Conservation (phyloP, 2,888 invertebrate species). For the Dioctria linearis region DNA sequence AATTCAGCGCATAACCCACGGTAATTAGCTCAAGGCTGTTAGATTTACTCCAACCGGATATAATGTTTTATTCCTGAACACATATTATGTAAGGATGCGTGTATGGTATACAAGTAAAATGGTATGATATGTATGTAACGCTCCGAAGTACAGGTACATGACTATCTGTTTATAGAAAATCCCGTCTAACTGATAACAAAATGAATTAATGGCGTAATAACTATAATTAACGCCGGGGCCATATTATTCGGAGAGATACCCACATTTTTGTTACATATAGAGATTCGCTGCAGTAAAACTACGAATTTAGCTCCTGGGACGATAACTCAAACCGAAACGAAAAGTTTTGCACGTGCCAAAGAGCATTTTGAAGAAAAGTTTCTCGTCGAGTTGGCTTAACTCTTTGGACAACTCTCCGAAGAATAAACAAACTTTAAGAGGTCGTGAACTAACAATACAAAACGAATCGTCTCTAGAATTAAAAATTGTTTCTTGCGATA, state of each 20-base stretch:
- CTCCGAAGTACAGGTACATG: too few relatives aligned
- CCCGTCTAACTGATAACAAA: neutral
- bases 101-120: too few relatives aligned
- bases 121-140: too few relatives aligned
- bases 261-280: conserved; percentile 33
- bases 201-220: conserved; percentile 19
- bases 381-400: conserved; percentile 34
- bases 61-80: too few relatives aligned
- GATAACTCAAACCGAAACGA: conserved; percentile 49
- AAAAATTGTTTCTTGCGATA: conserved; percentile 42
- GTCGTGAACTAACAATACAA: too few relatives aligned
- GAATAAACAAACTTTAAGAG: conserved; percentile 52
- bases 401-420: conserved; percentile 44
- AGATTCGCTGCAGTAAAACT: conserved; percentile 25
- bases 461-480: conserved; percentile 48
- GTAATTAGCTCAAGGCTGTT: too few relatives aligned
- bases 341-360: conserved; percentile 53
- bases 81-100: too few relatives aligned
- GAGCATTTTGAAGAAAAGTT: conserved; percentile 49
- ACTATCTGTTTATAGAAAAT: conserved; percentile 18
- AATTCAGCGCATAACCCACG: neutral
- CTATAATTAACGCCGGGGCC: conserved; percentile 30
- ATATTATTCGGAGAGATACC: conserved; percentile 23
- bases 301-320: conserved; percentile 41
- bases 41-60: too few relatives aligned